phyloP scores from a whole-genome alignment of 2,888 invertebrate genomes.

The Leucophora obtusa region DNA sequence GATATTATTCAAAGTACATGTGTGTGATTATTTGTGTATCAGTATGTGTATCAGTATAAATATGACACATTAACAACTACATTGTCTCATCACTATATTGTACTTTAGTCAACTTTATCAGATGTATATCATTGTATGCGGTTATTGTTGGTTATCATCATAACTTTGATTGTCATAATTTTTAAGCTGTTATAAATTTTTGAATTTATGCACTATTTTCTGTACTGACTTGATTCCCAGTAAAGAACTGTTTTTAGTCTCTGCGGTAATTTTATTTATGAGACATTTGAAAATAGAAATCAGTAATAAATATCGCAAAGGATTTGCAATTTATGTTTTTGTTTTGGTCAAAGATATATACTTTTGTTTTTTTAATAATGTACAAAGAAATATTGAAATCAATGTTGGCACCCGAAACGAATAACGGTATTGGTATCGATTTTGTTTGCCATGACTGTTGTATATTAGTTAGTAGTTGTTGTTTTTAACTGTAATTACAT shows the following conservation, averaged over 20 bases:
- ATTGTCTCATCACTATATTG: not conserved
- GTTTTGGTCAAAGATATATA: too few relatives aligned
- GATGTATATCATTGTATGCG: not conserved
- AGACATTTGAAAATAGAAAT: not conserved
- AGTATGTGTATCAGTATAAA: not conserved
- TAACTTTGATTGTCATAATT: not conserved
- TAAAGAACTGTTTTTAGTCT: not conserved
- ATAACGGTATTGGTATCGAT: too few relatives aligned
- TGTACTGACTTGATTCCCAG: not conserved
- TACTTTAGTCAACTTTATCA: not conserved
- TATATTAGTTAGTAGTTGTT: too few relatives aligned
- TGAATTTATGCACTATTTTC: conserved; percentile 6
- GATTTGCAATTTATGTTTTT: not conserved
- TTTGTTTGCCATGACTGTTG: too few relatives aligned
- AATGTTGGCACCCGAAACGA: too few relatives aligned
- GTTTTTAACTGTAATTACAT: too few relatives aligned
- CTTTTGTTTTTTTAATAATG: too few relatives aligned
- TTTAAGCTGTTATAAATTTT: not conserved
- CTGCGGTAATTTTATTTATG: not conserved
- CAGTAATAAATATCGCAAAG: not conserved
- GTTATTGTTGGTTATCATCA: not conserved
- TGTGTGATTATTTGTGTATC: not conserved
- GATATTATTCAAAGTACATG: not conserved
- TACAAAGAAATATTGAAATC: too few relatives aligned
- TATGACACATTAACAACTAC: conserved; percentile 12